These are phyloP conservation scores for Tachysurus vachellii DNA, from an alignment of 2,113 vertebrate species.

Conservation along the genomic window DNA sequence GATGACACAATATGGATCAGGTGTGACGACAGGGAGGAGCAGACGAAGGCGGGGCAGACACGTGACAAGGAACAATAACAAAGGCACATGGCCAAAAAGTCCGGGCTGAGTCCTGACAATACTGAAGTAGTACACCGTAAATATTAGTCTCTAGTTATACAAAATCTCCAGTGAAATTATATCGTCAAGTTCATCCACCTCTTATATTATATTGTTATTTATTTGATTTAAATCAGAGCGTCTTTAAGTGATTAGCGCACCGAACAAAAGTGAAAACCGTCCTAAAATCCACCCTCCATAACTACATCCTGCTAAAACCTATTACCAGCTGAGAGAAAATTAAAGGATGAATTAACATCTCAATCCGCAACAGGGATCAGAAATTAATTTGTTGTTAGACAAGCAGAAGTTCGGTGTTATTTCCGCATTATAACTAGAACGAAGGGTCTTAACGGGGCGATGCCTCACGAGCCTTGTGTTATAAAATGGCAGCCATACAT, in stretches of 20 bases:
- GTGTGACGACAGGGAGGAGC: too few species aligned
- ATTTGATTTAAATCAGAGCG: not conserved
- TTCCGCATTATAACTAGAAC: constrained; percentile 26
- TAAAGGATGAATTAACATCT: constrained; percentile 42
- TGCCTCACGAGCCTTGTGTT: constrained; percentile 3
- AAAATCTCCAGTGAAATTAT: not conserved
- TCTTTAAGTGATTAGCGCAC: too few species aligned
- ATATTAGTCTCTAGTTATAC: not conserved
- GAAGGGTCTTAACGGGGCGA: not conserved
- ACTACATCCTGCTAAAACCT: not conserved
- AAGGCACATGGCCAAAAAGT: too few species aligned
- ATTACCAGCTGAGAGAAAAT: constrained; percentile 20
- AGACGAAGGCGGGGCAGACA: too few species aligned
- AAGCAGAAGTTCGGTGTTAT: constrained; percentile 18
- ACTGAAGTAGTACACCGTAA: too few species aligned
- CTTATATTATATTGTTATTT: not conserved
- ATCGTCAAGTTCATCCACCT: not conserved
- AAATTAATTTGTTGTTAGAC: constrained; percentile 16
- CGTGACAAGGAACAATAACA: too few species aligned
- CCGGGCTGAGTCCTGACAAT: too few species aligned
- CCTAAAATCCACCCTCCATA: not conserved
- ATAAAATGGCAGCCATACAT: not conserved
- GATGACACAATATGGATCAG: too few species aligned
- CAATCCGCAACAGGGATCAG: constrained; percentile 35
- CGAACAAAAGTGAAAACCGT: not conserved